Percentiles rank a stretch among this genome's conserved stretches.
Evolutionary conservation across 2,113 vertebrate genomes (phyloP).

Genomic region (Misgurnus mizolepis): DNA sequence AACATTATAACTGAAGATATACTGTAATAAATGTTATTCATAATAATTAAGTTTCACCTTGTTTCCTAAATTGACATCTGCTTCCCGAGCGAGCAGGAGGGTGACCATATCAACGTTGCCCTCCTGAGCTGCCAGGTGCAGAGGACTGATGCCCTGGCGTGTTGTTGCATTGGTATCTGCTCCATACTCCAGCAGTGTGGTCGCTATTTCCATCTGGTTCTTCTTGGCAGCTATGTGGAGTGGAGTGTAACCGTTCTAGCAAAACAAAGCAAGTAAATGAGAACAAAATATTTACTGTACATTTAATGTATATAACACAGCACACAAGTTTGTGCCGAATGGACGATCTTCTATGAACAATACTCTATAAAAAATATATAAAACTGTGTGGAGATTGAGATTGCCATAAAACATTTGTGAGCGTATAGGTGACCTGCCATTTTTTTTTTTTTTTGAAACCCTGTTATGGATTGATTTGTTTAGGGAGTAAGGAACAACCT

Average conservation of each 20-base stretch:
- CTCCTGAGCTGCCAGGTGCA: conserved; percentile 94
- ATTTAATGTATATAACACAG: too few species aligned
- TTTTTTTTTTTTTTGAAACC: too few species aligned
- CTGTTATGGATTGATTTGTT: too few species aligned
- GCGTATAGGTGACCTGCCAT: too few species aligned
- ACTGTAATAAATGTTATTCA: neutral
- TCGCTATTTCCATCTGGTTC: conserved; percentile 98
- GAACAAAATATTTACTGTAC: neutral
- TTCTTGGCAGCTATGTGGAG: conserved; percentile 98
- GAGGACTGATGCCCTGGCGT: conserved; percentile 91
- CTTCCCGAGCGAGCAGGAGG: conserved; percentile 88
- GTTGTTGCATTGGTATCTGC: conserved; percentile 90
- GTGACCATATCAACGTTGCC: conserved; percentile 96
- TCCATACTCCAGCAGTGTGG: conserved; percentile 93
- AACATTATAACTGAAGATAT: too few species aligned
- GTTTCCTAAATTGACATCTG: conserved; percentile 87
- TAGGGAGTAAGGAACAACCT: too few species aligned
- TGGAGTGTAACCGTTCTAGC: conserved; percentile 94
- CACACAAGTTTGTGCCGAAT: too few species aligned
- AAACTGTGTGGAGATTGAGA: too few species aligned
- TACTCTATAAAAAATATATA: too few species aligned
- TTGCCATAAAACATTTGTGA: too few species aligned
- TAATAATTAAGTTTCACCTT: conserved; percentile 78
- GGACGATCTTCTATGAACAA: too few species aligned
- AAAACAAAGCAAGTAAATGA: conserved; percentile 28